Percentiles rank a stretch among this genome's conserved stretches.
Conservation (phyloP, 2,113 vertebrate genomes). For the Spermophilus dauricus region DNA sequence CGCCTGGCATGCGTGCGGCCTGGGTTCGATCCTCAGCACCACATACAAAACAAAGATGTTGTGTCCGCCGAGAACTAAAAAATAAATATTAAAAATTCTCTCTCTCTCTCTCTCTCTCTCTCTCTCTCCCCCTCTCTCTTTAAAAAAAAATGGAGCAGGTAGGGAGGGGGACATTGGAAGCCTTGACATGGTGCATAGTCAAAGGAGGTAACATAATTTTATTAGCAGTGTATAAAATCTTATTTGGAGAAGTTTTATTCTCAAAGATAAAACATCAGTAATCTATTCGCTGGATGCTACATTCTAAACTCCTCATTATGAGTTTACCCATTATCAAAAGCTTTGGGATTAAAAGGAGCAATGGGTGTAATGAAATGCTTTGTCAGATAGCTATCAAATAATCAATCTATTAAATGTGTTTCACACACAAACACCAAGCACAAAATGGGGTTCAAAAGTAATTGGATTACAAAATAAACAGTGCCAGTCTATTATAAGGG, state of each 20-base stretch:
- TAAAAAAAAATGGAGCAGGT: not conserved
- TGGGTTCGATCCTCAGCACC: no score
- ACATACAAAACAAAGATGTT: no score
- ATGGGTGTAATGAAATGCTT: not conserved
- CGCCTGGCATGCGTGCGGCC: no score
- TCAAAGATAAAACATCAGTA: not conserved
- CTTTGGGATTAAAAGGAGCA: not conserved
- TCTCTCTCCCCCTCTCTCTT: no score
- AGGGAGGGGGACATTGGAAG: not conserved
- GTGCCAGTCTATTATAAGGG: not conserved
- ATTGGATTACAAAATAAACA: constrained; percentile 7
- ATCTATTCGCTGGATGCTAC: not conserved
- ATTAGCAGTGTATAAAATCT: not conserved
- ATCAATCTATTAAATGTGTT: not conserved
- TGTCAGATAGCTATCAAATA: not conserved
- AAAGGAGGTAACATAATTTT: not conserved
- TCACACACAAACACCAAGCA: not conserved
- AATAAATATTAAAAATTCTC: no score
- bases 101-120: no score
- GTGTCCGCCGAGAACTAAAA: no score
- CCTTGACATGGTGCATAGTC: not conserved
- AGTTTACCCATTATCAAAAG: not conserved
- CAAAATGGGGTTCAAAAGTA: not conserved
- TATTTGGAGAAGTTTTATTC: not conserved
- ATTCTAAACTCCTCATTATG: not conserved